Conservation (phyloP, 2,888 invertebrate species). For the Ashinkailepas kermadecensis region DNA sequence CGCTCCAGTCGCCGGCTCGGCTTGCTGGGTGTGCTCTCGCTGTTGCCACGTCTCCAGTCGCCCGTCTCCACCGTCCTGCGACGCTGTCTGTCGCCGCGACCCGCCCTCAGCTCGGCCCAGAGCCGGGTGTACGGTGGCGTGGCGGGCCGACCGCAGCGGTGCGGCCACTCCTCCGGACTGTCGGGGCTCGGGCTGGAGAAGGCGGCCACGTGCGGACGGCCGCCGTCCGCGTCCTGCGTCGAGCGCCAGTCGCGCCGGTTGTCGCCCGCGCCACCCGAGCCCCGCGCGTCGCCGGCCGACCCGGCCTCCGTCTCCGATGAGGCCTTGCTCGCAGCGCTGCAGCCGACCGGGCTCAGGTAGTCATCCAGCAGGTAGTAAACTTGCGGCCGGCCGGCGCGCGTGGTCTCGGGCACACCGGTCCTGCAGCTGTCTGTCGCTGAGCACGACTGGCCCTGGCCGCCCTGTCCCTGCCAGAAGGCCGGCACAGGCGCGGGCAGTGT, state of each 20-base stretch:
- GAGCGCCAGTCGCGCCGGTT: too few species aligned
- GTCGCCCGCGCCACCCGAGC: too few species aligned
- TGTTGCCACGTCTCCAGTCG: too few species aligned
- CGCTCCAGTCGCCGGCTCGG: background rate
- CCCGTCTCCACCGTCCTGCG: too few species aligned
- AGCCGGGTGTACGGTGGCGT: background rate
- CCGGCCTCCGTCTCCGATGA: background rate
- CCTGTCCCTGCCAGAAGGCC: too few species aligned
- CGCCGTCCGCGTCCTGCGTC: background rate
- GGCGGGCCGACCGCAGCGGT: background rate
- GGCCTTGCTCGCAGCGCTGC: background rate
- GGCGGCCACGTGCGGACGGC: background rate
- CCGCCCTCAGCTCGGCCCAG: too few species aligned
- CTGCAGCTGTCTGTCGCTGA: too few species aligned
- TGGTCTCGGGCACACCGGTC: too few species aligned
- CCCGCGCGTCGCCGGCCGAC: background rate
- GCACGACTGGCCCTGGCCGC: too few species aligned
- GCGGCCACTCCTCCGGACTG: background rate
- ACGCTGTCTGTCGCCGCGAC: too few species aligned
- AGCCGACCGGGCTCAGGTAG: background rate
- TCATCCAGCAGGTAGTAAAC: background rate
- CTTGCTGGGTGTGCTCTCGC: too few species aligned
- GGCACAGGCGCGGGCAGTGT: too few species aligned
- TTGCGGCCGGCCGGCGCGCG: background rate
- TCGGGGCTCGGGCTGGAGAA: constrained; percentile 16